Evolutionary conservation across 2,888 invertebrate genomes (phyloP), one percentile per base, ranked within the genome.

Genomic region (Resseliella maxima): DNA sequence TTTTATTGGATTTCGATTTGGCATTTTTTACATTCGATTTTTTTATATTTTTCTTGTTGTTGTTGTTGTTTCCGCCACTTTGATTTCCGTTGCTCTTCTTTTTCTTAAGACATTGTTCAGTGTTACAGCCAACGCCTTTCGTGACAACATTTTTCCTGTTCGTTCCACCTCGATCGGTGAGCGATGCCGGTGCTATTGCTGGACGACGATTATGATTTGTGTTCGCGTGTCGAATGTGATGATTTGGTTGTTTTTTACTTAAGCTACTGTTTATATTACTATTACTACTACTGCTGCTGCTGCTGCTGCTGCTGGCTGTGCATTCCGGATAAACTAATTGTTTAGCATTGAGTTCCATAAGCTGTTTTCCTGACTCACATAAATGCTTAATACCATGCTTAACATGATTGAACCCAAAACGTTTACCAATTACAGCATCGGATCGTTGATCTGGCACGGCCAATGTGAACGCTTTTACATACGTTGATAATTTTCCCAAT

Each of bases 401-500:
- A 86, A 91, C 90, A 88, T 91, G 91, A 90, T 91, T 91, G 86
- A 89, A 89, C 87, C 91, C 91, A 89, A 92, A 90, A 89, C 93
- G 92, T 89, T 92, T 92, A 87, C 91, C 90, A 89, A 92, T 91
- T 89, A 94, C 91, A 87, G 91, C 90, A 88, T 92, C 92, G 81
- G 93, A 92, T 85, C 92, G 91, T 87, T 92, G 91, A 87, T 92
- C 90, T 85, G 92, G 90, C 87, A 93, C 94, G 86, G 92, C 91
- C 89, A 93, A 92, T 87, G 94, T 94, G 87, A 95, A 92, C 85
- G 95, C 95, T 88, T 95, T 93, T 87, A 95, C 95, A 90, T 96
- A 96, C 36, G 94, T 93, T 87, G 95, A 94, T 88, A 96, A 92
- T 90, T 94, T 94, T 85, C 96, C 96, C 88, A 96, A 92, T 88